Percentiles rank a stretch among this genome's conserved stretches.
phyloP scores from a whole-genome alignment of 2,797 vertebrate genomes.

The Lepidocolaptes lacrymiger region DNA sequence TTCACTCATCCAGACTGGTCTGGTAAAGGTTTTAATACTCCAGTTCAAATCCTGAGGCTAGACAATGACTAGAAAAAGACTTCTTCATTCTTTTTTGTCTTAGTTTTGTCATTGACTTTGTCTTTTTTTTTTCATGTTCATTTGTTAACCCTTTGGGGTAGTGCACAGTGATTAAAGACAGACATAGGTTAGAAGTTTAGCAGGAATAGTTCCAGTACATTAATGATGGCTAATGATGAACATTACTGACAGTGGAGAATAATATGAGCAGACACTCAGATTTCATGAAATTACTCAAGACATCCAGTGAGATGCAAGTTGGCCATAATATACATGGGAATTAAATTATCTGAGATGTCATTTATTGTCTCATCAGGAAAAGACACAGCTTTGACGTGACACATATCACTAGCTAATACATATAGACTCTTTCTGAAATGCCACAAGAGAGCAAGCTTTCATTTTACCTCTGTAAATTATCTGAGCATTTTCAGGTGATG shows the following conservation, averaged over 20 bases:
- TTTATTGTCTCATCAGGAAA: background rate
- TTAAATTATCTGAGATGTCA: background rate
- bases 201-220: background rate
- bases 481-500: slow-evolving; percentile 13
- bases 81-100: background rate
- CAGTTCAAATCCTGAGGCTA: background rate
- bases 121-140: background rate
- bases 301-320: background rate
- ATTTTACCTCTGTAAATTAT: slow-evolving; percentile 51
- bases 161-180: background rate
- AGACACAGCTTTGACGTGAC: background rate
- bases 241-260: background rate
- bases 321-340: background rate
- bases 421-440: background rate
- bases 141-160: background rate
- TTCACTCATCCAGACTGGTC: background rate
- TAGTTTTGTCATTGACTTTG: background rate
- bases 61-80: background rate
- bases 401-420: background rate
- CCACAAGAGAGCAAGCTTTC: slow-evolving; percentile 73
- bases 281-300: background rate
- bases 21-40: background rate
- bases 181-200: background rate
- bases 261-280: background rate
- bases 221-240: background rate